Conservation (phyloP, 2,113 vertebrate genomes). For the Isichthys henryi region DNA sequence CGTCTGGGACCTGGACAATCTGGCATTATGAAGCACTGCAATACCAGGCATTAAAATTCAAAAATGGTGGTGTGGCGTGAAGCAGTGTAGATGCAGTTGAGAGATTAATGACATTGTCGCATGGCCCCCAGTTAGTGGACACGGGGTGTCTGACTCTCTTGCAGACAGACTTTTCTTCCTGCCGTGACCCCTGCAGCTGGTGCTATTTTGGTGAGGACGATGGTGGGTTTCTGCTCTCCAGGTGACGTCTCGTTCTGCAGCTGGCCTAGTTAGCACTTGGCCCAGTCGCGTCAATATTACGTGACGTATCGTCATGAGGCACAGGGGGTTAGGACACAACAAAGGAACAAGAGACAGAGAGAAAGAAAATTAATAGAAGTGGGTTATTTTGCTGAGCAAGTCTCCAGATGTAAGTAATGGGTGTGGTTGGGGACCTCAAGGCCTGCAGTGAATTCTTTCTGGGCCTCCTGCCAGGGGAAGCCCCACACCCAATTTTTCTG, state of each 20-base stretch:
- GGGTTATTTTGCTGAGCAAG: slow-evolving; percentile 7
- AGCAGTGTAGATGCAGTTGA: not conserved
- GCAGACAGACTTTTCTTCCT: not conserved
- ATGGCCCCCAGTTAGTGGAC: not conserved
- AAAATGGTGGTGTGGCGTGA: not conserved
- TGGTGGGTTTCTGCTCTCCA: not conserved
- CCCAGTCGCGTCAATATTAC: not conserved
- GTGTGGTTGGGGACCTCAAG: not conserved
- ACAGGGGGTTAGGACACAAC: not conserved
- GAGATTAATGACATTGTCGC: not conserved
- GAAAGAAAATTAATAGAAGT: not conserved
- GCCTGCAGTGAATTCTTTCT: not conserved
- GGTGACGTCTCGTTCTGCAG: not conserved
- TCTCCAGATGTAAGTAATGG: not conserved
- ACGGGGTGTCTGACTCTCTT: not conserved
- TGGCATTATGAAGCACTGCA: not conserved
- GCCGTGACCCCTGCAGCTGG: not conserved
- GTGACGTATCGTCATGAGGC: not conserved
- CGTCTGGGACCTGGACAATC: not conserved
- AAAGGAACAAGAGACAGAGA: not conserved
- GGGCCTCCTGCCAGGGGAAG: not conserved
- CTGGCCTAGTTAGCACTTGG: slow-evolving; percentile 7
- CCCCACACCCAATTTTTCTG: not conserved
- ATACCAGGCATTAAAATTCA: not conserved
- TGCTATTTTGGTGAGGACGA: not conserved